Base-by-base conservation (phyloP, 2,113 vertebrate species). In the Phocoena sinus region DNA sequence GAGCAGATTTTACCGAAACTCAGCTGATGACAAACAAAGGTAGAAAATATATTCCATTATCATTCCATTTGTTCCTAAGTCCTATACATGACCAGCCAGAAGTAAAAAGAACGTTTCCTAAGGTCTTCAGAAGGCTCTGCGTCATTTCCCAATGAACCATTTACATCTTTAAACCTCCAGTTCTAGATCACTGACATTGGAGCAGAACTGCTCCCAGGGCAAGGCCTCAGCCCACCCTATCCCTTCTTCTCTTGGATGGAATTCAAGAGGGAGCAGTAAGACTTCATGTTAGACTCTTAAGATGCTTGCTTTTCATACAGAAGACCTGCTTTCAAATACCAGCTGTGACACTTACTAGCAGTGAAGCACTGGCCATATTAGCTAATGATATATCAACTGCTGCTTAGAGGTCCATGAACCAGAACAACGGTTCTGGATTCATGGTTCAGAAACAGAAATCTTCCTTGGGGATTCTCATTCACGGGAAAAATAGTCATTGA, bases 101-200 rank as follows among this genome's bases (percentile, higher is more conserved):
- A 91, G 71, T 92, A 95, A 95, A 93, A 82, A 67, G 20, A 94
- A 87, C 89, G 68, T 89, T 98, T 97, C 95, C 90, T 95, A 88
- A 0, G 53, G 80, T 83, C 79, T 92, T 96, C 76, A 81, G 74
- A 97, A 96, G 73, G 71, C 92, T 98, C 95, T 96, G 81, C 93
- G 38, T 92, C 73, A 50, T n/a, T 76, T 81, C 88, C 82, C 92
- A 92, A 17, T 97, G 97, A 98, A 97, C 90, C 95, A 93, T 91
- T 87, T 90, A 88, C 15, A 73, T 97, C 93, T 95, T 95, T 68
- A 79, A 91, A 97, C 47, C 67, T 96, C 50, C 71, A 97, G 87
- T 96, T 98, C 97, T 96, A 98, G 44, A 96, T 87, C 97, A 97
- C 7, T 89, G 89, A 63, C 88, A 92, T 41, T 89, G 83, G 95